Base-by-base conservation (phyloP, 2,888 invertebrate species). In the Drosophila atripex region DNA sequence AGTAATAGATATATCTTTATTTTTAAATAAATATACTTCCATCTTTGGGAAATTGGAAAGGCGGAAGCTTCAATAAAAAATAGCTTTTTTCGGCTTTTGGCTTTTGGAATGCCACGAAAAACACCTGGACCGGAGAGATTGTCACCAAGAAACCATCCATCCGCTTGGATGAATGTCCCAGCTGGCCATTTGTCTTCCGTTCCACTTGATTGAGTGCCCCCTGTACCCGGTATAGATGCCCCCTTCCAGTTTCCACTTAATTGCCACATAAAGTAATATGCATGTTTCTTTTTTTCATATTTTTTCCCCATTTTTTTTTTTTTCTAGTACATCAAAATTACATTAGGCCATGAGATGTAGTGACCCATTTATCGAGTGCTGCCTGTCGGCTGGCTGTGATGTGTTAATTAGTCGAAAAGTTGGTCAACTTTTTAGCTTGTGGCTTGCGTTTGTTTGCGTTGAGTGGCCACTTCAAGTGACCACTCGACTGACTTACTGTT, bases 331-430 rank as follows among this genome's bases (percentile, higher is more conserved):
- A 86, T 80, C 82, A 86, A 80, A 86, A 80, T 49, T 54, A 71
- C 87, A 80, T 80, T 80, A 86, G 78, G 49, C 65, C 30, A 18
- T 38, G 57, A 9, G 46, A 46, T 38, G 14, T 35, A 38, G 59
- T 76, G 82, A 76, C 80, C 82, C 21, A 85, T 80, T 52, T 71
- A 72, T 55, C 45, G 55, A 64, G 66, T 65, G 51, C 50, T 39
- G 51, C 32, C 68, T 45, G 65, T 55, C 35, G n/a, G 18, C 35
- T 57, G 65, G 41, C 70, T 47, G 46, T 71, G 65, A 80, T 76
- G 80, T 80, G 80, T 80, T 80, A 80, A 86, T 80, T 80, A 80
- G 83, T 78, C 86, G 65, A 57, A 35, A 65, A 76, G 61, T 76
- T 70, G 69, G 79, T 61, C 69, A 66, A 79, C 57, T 76, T 76